A percentile compares a stretch with the other conserved stretches of the same genome.
phyloP scores from a whole-genome alignment of 2,888 invertebrate species.

The Hanleya hanleyi region DNA sequence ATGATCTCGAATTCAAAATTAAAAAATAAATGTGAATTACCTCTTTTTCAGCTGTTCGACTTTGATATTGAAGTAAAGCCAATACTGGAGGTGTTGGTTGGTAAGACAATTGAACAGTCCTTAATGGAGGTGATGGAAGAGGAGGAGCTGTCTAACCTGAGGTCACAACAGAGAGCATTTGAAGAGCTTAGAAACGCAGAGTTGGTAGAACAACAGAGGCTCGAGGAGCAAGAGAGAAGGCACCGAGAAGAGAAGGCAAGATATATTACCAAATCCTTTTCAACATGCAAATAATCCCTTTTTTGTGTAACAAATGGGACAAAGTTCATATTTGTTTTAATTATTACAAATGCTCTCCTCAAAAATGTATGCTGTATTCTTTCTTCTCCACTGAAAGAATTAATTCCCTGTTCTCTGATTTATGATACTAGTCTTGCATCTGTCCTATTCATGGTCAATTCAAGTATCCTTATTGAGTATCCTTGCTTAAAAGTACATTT shows the following conservation, averaged over 20 bases:
- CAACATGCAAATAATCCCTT: too few species aligned
- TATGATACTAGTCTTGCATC: too few species aligned
- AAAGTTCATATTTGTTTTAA: too few species aligned
- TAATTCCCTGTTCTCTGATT: too few species aligned
- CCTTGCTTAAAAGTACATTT: too few species aligned
- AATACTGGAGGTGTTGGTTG: conserved; percentile 90
- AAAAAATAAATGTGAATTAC: neutral
- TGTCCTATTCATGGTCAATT: too few species aligned
- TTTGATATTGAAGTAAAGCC: conserved; percentile 94
- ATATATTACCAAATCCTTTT: too few species aligned
- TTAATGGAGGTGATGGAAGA: conserved; percentile 93
- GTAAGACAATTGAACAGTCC: conserved; percentile 91
- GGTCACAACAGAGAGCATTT: conserved; percentile 85
- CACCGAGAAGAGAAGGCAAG: conserved; percentile 72
- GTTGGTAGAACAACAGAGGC: conserved; percentile 85
- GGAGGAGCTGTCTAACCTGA: conserved; percentile 88
- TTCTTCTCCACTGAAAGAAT: too few species aligned
- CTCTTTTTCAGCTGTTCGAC: conserved; percentile 82
- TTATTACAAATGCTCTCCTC: too few species aligned
- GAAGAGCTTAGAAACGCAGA: conserved; percentile 85
- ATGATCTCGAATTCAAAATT: neutral
- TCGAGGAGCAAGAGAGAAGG: conserved; percentile 84
- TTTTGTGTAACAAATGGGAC: too few species aligned
- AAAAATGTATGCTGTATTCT: too few species aligned
- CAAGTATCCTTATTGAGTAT: too few species aligned